Evolutionary conservation across 37 sponge, comb jelly and placozoan species (phyloP).

Genomic region (Haliclona indistincta): DNA sequence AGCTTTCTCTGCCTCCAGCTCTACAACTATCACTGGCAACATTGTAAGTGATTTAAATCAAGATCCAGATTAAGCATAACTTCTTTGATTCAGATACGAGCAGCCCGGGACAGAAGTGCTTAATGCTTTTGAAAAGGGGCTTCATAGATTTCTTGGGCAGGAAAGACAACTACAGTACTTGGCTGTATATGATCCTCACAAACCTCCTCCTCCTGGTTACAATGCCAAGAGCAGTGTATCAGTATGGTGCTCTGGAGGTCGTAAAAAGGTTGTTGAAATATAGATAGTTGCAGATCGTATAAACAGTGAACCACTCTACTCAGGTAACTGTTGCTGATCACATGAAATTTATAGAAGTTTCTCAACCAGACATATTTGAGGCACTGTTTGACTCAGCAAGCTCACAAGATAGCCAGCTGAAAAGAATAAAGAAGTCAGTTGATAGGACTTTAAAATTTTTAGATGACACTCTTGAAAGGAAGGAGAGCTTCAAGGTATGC

Average conservation of each 20-base stretch:
- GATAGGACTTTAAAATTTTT: constrained; percentile 73
- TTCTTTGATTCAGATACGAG: constrained; percentile 52
- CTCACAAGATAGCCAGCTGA: constrained; percentile 20
- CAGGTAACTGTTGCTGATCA: constrained; percentile 67
- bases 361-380: constrained; percentile 68
- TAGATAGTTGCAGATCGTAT: not conserved
- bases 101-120: constrained; percentile 52
- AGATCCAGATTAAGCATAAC: not conserved
- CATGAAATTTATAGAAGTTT: constrained; percentile 45
- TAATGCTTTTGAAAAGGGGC: constrained; percentile 26
- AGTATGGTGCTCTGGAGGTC: constrained; percentile 76
- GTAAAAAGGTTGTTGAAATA: constrained; percentile 50
- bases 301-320: not conserved
- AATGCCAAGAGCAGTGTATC: constrained; percentile 70
- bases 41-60: constrained; percentile 27
- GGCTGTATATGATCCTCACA: constrained; percentile 69
- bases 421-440: constrained; percentile 76
- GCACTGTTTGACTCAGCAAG: constrained; percentile 71
- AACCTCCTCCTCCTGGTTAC: constrained; percentile 44
- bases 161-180: constrained; percentile 58
- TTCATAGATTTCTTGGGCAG: constrained; percentile 36
- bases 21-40: constrained; percentile 37
- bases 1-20: not conserved
- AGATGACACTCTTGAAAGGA: constrained; percentile 45
- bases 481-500: not conserved